Evolutionary conservation across 2,797 vertebrate species (phyloP).

Genomic region (Onychomys leucogaster): DNA sequence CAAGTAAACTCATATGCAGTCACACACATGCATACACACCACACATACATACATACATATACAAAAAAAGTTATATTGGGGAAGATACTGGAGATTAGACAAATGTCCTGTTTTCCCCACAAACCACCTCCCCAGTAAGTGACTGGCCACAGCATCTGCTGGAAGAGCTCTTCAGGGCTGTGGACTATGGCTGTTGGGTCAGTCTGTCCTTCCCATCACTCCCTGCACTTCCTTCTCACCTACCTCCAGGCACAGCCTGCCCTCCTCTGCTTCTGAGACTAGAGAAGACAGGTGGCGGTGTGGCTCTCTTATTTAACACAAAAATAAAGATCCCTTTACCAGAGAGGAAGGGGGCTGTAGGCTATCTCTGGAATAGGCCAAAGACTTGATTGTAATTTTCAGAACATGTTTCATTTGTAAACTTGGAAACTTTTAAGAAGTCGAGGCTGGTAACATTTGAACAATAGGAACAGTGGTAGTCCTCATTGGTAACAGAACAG

Average conservation of each 20-base stretch:
- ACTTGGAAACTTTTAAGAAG: slow-evolving; percentile 25
- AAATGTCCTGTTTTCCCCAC: neutral
- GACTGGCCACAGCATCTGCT: neutral
- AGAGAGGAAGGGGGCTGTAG: too few relatives aligned
- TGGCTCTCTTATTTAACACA: neutral
- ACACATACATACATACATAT: neutral
- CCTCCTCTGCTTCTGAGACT: neutral
- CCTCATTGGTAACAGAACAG: neutral
- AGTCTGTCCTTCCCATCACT: neutral
- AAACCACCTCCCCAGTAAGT: neutral
- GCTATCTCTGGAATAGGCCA: neutral
- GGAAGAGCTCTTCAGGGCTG: fast-evolving
- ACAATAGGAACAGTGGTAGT: neutral
- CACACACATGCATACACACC: neutral
- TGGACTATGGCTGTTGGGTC: neutral
- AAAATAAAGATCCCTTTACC: slow-evolving; percentile 8
- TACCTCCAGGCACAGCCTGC: neutral
- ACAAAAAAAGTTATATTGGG: neutral
- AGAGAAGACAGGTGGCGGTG: neutral
- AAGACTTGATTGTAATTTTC: slow-evolving; percentile 27
- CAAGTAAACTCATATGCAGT: neutral
- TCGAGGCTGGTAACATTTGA: neutral
- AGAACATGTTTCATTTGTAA: neutral
- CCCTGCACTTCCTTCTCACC: neutral
- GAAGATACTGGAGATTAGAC: neutral